phyloP scores from a whole-genome alignment of 2,113 vertebrate species.

The Stercorarius parasiticus region DNA sequence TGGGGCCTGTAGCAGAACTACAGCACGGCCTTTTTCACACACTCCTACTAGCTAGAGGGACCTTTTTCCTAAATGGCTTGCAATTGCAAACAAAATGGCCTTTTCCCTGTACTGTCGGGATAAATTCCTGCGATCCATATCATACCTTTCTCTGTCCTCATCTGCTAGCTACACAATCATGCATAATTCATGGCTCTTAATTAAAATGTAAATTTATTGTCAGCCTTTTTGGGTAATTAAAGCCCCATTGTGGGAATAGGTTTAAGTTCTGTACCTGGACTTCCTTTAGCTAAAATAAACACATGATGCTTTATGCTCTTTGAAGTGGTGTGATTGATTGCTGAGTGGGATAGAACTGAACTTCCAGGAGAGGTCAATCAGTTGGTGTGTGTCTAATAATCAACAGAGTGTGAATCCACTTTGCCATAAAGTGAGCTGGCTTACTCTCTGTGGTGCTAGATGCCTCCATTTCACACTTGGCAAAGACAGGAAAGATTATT shows the following conservation, averaged over 20 bases:
- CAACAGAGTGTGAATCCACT: not conserved
- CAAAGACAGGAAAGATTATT: not conserved
- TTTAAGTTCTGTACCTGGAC: not conserved
- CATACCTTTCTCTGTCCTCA: not conserved
- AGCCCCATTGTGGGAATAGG: not conserved
- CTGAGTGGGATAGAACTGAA: not conserved
- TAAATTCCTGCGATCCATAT: not conserved
- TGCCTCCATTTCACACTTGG: not conserved
- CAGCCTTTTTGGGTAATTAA: slow-evolving; percentile 39
- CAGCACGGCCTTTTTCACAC: not conserved
- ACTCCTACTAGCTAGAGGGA: not conserved
- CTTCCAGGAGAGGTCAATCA: not conserved
- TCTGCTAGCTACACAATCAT: not conserved
- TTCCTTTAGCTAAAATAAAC: not conserved
- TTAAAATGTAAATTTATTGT: slow-evolving; percentile 55
- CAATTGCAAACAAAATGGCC: not conserved
- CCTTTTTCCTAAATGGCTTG: not conserved
- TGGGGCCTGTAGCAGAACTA: not conserved
- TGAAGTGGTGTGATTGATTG: not conserved
- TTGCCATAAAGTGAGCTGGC: not conserved
- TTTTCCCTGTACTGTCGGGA: not conserved
- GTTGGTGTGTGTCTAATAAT: not conserved
- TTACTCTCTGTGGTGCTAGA: not conserved
- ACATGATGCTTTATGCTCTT: not conserved
- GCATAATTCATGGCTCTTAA: slow-evolving; percentile 53